Conservation (phyloP, 1,140 invertebrate genomes). For the Leucophenga varia region DNA sequence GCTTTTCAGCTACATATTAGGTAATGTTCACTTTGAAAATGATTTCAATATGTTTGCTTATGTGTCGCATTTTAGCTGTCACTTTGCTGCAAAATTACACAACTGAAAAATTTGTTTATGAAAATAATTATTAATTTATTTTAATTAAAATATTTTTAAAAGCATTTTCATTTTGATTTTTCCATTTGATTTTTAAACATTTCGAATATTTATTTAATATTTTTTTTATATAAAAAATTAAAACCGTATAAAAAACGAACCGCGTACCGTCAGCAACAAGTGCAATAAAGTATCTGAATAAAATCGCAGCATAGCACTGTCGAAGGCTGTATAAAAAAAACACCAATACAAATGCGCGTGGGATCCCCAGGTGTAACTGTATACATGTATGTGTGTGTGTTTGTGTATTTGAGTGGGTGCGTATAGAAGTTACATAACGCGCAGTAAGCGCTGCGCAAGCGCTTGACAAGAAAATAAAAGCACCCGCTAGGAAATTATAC, state of each 20-base stretch:
- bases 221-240: neutral
- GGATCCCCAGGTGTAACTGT: conserved; percentile 5
- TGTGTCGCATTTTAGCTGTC: conserved; percentile 35
- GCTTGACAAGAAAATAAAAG: conserved; percentile 18
- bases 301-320: neutral
- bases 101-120: conserved; percentile 8
- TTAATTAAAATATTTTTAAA: too few species aligned
- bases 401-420: too few species aligned
- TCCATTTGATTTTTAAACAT: neutral
- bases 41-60: conserved; percentile 28
- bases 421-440: conserved; percentile 31
- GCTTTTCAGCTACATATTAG: conserved; percentile 16
- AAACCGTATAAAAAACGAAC: neutral
- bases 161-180: neutral
- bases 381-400: too few species aligned
- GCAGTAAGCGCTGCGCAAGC: conserved; percentile 36
- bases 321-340: conserved; percentile 4
- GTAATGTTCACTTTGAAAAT: conserved; percentile 35
- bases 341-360: conserved; percentile 1
- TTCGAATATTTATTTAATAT: neutral
- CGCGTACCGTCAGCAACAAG: conserved; percentile 44
- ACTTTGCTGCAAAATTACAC: neutral
- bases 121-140: conserved; percentile 1
- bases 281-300: conserved; percentile 37
- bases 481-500: conserved; percentile 26